phyloP scores from a whole-genome alignment of 2,888 invertebrate species.

The Eupithecia abbreviata region DNA sequence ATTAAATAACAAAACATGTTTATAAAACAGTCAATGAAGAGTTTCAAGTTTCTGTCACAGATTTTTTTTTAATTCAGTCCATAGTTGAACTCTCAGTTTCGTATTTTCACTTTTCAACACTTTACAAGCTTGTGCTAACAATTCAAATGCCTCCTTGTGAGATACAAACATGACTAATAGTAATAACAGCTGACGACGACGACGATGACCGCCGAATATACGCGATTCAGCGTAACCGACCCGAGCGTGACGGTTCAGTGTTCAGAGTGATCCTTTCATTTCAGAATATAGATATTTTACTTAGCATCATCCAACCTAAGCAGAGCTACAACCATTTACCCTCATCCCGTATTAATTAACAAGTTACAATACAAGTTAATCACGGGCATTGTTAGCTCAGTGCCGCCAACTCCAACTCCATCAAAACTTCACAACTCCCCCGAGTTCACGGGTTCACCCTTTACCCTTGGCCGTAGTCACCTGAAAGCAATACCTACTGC shows the following conservation, averaged over 20 bases:
- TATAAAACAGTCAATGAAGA: too few species aligned
- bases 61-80: too few species aligned
- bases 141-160: too few species aligned
- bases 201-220: background rate
- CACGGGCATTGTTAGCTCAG: background rate
- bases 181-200: too few species aligned
- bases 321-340: background rate
- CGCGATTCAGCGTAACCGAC: background rate
- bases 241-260: too few species aligned
- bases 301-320: background rate
- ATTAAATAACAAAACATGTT: too few species aligned
- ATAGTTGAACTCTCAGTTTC: too few species aligned
- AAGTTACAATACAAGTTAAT: slow-evolving; percentile 10
- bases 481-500: background rate
- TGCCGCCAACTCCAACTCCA: background rate
- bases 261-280: background rate
- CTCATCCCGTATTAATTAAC: slow-evolving; percentile 15
- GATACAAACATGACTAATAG: too few species aligned
- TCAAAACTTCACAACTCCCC: slow-evolving; percentile 7
- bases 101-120: too few species aligned
- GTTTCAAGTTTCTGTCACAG: too few species aligned
- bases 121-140: too few species aligned
- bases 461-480: background rate
- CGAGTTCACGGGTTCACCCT: background rate
- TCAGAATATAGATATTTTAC: background rate